A percentile compares a stretch with the other conserved stretches of the same genome.
These are phyloP conservation scores for Onychomys leucogaster DNA, from an alignment of 2,797 vertebrate genomes.

Conservation along the genomic window DNA sequence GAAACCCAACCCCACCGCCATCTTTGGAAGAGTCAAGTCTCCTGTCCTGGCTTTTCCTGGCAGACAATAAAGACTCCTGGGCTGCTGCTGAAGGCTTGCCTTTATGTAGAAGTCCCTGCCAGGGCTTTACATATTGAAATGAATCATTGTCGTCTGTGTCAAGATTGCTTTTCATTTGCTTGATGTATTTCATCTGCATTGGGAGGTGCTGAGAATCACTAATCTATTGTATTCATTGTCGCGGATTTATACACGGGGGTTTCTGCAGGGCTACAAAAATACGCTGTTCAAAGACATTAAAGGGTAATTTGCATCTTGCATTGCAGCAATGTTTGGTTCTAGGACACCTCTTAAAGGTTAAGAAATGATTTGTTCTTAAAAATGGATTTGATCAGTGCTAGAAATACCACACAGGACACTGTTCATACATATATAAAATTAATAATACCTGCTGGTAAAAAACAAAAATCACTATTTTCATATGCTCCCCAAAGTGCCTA, in stretches of 20 bases:
- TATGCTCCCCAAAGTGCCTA: not conserved
- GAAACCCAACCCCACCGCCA: not conserved
- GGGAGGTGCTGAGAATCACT: slow-evolving; percentile 53
- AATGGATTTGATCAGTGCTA: not conserved
- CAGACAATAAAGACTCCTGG: slow-evolving; percentile 21
- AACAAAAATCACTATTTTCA: not conserved
- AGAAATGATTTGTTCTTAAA: slow-evolving; percentile 21
- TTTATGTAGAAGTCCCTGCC: slow-evolving; percentile 33
- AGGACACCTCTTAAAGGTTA: slow-evolving; percentile 23
- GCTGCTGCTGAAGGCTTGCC: slow-evolving; percentile 51
- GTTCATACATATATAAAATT: not conserved
- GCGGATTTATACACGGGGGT: not conserved
- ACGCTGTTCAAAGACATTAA: slow-evolving; percentile 56
- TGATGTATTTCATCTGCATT: slow-evolving; percentile 65
- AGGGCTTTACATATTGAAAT: slow-evolving; percentile 76
- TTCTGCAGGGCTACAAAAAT: slow-evolving; percentile 55
- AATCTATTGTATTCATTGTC: slow-evolving; percentile 55
- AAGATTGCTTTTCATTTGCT: slow-evolving; percentile 64
- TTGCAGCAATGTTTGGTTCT: not conserved
- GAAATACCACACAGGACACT: not conserved
- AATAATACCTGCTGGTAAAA: not conserved
- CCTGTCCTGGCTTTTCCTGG: slow-evolving; percentile 50
- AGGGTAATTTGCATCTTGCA: slow-evolving; percentile 30
- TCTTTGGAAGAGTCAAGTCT: slow-evolving; percentile 56
- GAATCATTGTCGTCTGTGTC: slow-evolving; percentile 50